These are phyloP conservation scores for Gadus chalcogrammus DNA, from an alignment of 2,113 vertebrate species.

Conservation along the genomic window DNA sequence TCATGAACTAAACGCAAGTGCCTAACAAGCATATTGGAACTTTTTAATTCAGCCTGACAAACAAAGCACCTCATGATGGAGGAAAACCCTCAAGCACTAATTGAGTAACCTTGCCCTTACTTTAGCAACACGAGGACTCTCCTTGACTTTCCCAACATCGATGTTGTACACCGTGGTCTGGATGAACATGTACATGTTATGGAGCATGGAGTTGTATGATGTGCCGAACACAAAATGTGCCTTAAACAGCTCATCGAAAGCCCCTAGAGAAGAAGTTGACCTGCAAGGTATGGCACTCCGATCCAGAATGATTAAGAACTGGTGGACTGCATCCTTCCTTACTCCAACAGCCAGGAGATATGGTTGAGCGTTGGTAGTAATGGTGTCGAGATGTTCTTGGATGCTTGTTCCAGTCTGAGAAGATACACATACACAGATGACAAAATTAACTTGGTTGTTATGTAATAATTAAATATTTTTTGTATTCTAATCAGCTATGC, in stretches of 20 bases:
- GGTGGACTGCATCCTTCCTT: constrained; percentile 24
- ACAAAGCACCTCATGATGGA: constrained; percentile 20
- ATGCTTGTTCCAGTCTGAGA: constrained; percentile 25
- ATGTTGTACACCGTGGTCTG: constrained; percentile 3
- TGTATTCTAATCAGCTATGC: no score
- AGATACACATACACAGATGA: not conserved
- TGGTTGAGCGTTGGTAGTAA: constrained; percentile 20
- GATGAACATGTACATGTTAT: constrained; percentile 28
- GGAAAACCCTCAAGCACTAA: constrained; percentile 22
- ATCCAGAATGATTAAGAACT: constrained; percentile 31
- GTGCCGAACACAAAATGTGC: constrained; percentile 35
- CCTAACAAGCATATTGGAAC: constrained; percentile 27
- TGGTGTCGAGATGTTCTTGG: constrained; percentile 4
- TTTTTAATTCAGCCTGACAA: constrained; percentile 15
- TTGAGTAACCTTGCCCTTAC: constrained; percentile 30
- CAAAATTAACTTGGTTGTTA: not conserved
- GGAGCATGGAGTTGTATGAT: constrained; percentile 16
- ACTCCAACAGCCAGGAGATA: constrained; percentile 29
- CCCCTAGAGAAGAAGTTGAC: constrained; percentile 18
- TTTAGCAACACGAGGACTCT: constrained; percentile 32
- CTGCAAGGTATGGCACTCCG: constrained; percentile 29
- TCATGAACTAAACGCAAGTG: constrained; percentile 36
- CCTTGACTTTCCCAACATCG: constrained; percentile 27
- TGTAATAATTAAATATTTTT: not conserved
- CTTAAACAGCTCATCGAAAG: constrained; percentile 13